phyloP scores from a whole-genome alignment of 2,113 vertebrate species.

The Petrocephalus microphthalmus region DNA sequence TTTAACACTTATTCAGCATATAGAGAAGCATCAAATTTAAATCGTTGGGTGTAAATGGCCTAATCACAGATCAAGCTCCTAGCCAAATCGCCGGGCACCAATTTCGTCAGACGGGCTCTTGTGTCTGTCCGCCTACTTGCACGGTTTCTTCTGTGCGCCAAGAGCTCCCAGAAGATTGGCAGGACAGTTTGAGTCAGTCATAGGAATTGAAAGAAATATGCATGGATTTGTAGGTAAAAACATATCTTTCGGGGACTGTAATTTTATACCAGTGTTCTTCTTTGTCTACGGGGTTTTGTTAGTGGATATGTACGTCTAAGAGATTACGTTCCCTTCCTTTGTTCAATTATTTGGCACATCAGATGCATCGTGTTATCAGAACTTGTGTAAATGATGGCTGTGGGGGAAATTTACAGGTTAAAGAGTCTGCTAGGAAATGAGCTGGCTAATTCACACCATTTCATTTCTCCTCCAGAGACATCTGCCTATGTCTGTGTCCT shows the following conservation, averaged over 20 bases:
- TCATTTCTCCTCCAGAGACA: constrained; percentile 15
- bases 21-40: background rate
- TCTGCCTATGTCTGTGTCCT: constrained; percentile 6
- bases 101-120: background rate
- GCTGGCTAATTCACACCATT: constrained; percentile 12
- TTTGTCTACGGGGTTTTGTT: background rate
- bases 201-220: background rate
- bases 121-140: background rate
- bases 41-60: background rate
- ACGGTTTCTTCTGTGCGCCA: background rate
- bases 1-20: background rate
- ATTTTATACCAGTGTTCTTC: background rate
- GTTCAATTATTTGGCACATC: constrained; percentile 13
- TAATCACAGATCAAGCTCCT: background rate
- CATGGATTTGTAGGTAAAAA: background rate
- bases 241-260: background rate
- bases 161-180: background rate
- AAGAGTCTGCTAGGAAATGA: constrained; percentile 10
- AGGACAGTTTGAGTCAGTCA: background rate
- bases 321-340: background rate
- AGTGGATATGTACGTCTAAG: background rate
- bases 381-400: background rate
- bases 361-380: constrained; percentile 9
- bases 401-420: constrained; percentile 17
- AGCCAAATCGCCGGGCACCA: no score